These are phyloP conservation scores for Hypena proboscidalis DNA, from an alignment of 2,888 invertebrate genomes.

Conservation along the genomic window DNA sequence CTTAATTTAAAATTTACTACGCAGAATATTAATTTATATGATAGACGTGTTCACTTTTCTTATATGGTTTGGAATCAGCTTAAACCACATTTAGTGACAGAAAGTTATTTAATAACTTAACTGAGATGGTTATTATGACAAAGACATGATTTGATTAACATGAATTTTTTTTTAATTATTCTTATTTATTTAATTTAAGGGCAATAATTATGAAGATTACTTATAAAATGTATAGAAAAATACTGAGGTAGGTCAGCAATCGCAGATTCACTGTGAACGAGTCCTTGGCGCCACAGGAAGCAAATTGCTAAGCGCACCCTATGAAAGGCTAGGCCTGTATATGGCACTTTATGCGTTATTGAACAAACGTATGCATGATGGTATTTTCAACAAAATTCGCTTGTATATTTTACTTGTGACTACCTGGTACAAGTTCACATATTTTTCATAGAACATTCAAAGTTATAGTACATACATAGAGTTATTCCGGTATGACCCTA, in stretches of 20 bases:
- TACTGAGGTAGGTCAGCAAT: background rate
- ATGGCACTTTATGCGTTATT: conserved; percentile 5
- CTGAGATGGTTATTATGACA: too few relatives aligned
- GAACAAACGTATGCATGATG: conserved; percentile 1
- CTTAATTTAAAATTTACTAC: too few relatives aligned
- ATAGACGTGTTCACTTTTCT: too few relatives aligned
- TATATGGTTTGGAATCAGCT: too few relatives aligned
- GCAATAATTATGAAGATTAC: too few relatives aligned
- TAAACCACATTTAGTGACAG: too few relatives aligned
- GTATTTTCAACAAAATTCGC: background rate
- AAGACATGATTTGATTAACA: too few relatives aligned
- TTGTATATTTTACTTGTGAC: conserved; percentile 3
- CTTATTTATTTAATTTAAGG: background rate
- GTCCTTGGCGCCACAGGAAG: conserved; percentile 67
- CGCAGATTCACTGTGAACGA: conserved; percentile 40
- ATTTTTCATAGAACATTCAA: too few relatives aligned
- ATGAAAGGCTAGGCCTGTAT: conserved; percentile 40
- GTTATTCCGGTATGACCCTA: conserved; percentile 30
- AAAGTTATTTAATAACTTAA: too few relatives aligned
- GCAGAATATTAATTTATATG: too few relatives aligned
- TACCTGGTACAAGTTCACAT: background rate
- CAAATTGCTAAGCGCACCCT: conserved; percentile 66
- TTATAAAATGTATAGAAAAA: too few relatives aligned
- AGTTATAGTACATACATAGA: conserved; percentile 8
- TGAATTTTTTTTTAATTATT: too few relatives aligned